These are phyloP conservation scores for Phoeniculus purpureus DNA, from an alignment of 2,797 vertebrate species.

Conservation along the genomic window DNA sequence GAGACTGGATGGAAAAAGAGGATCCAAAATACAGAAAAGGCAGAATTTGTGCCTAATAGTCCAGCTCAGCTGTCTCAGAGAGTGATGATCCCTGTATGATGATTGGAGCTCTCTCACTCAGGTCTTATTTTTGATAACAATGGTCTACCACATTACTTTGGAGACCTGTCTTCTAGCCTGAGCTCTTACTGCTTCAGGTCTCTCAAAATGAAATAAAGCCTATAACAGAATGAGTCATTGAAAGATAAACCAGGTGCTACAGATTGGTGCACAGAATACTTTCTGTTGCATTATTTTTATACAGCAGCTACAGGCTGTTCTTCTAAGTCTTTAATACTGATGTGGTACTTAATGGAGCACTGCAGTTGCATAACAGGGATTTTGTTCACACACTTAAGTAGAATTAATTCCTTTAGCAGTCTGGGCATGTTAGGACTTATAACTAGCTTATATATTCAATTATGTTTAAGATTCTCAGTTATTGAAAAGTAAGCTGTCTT, in stretches of 20 bases:
- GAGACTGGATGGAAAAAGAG: background rate
- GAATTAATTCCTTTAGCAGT: background rate
- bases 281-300: background rate
- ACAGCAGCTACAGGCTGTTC: background rate
- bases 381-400: background rate
- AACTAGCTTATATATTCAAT: background rate
- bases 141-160: background rate
- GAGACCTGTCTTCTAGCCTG: background rate
- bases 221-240: background rate
- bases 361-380: slow-evolving; percentile 30
- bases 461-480: background rate
- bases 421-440: background rate
- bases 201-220: background rate
- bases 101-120: background rate
- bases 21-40: background rate
- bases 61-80: background rate
- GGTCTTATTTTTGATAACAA: background rate
- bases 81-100: background rate
- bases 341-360: background rate
- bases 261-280: background rate
- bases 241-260: background rate
- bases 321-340: background rate
- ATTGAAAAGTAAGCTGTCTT: background rate
- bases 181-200: background rate
- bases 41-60: background rate